These are phyloP conservation scores for Leucania comma DNA, from an alignment of 2,888 invertebrate species.

Conservation along the genomic window DNA sequence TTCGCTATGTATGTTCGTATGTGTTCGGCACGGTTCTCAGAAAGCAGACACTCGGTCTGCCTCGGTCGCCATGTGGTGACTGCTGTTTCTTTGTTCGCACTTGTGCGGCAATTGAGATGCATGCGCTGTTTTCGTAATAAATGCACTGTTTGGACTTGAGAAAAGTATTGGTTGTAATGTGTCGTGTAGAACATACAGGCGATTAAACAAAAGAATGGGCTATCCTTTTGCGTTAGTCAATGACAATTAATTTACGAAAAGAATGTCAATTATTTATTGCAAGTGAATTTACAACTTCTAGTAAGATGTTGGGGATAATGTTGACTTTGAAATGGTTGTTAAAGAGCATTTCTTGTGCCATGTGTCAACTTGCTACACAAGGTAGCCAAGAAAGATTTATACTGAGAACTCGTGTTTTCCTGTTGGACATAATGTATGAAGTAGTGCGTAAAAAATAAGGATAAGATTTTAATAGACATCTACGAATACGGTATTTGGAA, in stretches of 20 bases:
- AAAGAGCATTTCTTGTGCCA: slow-evolving; percentile 29
- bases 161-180: slow-evolving; percentile 10
- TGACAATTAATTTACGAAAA: too few relatives aligned
- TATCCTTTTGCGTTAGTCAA: too few relatives aligned
- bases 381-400: slow-evolving; percentile 33
- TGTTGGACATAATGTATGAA: slow-evolving; percentile 34
- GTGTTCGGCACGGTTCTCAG: slow-evolving; percentile 73
- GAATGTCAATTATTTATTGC: too few relatives aligned
- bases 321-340: slow-evolving; percentile 21
- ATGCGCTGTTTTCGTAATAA: slow-evolving; percentile 54
- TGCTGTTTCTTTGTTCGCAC: slow-evolving; percentile 51
- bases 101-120: slow-evolving; percentile 71
- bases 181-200: too few relatives aligned
- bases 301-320: background rate
- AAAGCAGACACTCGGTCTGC: slow-evolving; percentile 86
- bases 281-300: slow-evolving; percentile 9
- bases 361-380: slow-evolving; percentile 24
- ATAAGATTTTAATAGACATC: slow-evolving; percentile 39
- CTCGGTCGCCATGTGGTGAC: slow-evolving; percentile 56
- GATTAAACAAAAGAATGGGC: too few relatives aligned
- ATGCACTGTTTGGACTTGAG: slow-evolving; percentile 18
- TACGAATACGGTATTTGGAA: slow-evolving; percentile 10
- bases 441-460: slow-evolving; percentile 25
- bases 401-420: slow-evolving; percentile 52
- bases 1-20: slow-evolving; percentile 57